Base-by-base conservation (phyloP, 2,888 invertebrate genomes). In the Pteria penguin region DNA sequence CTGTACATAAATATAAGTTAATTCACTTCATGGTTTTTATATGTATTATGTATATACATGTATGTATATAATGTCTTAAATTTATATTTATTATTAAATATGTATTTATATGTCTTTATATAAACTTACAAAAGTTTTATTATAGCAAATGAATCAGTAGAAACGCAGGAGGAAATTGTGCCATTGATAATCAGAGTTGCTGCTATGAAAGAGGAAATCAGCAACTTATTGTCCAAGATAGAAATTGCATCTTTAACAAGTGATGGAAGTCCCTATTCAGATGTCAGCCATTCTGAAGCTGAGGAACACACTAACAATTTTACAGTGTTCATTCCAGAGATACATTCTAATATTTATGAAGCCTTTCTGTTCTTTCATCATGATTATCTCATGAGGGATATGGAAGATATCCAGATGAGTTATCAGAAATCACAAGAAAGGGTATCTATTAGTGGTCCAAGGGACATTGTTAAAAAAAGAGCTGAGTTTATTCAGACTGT, bases 301-400 rank as follows among this genome's bases (percentile, higher is more conserved):
- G n/a, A n/a, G n/a, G n/a, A n/a, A n/a, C n/a, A n/a, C n/a, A n/a
- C n/a, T n/a, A n/a, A n/a, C n/a, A n/a, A n/a, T n/a, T n/a, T n/a
- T n/a, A 45, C 45, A 14, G 18, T 45, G 18, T 45, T 14, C 45
- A 45, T 45, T 18, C 8, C 11, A 45, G 45, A 45, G 11, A 45
- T 45, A 45, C 18, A 45, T 45, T 18, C 45, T 14, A 52, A 68
- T 31, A 33, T 68, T 3, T 68, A 32, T 33, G 68, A 68, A 32
- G 57, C 57, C 24, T 68, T 68, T 24, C 68, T 68, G 14, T 68
- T 32, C 33, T 68, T 68, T 24, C 31, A 57, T 31, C 29, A 33
- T n/a, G 31, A n/a, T n/a, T 29, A 32, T 4, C 31, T 68, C 11
- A 55, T 57, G 26, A n/a, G 31, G 4, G 24, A 57, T 5, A 22